These are phyloP conservation scores for Oxyteleia sp. DNA, from an alignment of 2,888 invertebrate genomes.

Conservation along the genomic window DNA sequence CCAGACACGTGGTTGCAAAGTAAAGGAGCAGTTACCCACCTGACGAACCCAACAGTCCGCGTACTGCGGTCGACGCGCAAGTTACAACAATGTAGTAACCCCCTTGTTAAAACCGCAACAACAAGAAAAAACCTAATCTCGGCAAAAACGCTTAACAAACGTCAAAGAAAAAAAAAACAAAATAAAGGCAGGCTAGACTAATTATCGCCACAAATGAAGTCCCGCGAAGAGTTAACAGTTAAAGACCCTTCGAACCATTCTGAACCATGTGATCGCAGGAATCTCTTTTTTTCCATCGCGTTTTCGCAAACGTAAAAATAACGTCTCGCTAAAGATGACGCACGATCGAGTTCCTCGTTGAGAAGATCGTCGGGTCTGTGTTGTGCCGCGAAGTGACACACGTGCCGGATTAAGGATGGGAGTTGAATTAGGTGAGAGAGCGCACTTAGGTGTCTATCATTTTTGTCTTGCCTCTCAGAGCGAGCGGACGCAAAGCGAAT, in stretches of 20 bases:
- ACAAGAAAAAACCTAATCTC: too few relatives aligned
- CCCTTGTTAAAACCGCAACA: constrained; percentile 15
- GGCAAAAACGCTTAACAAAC: too few relatives aligned
- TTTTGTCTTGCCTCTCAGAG: constrained; percentile 2
- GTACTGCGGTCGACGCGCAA: constrained; percentile 66
- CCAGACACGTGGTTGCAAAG: constrained; percentile 68
- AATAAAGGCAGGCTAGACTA: too few relatives aligned
- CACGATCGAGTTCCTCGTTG: constrained; percentile 3
- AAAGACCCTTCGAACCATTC: too few relatives aligned
- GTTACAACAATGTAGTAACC: constrained; percentile 62
- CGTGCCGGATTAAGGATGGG: constrained; percentile 43
- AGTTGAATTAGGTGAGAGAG: constrained; percentile 60
- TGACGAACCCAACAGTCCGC: constrained; percentile 67
- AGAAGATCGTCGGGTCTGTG: constrained; percentile 29
- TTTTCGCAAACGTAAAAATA: constrained; percentile 24
- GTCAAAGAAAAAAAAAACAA: too few relatives aligned
- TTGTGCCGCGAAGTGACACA: constrained; percentile 39
- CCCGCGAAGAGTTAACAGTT: background rate
- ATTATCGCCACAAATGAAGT: too few relatives aligned
- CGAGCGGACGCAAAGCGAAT: too few relatives aligned
- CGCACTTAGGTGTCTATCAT: constrained; percentile 1
- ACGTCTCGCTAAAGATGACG: constrained; percentile 12
- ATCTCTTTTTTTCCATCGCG: background rate
- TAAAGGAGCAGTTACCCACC: constrained; percentile 63
- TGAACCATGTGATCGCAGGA: background rate